A percentile compares a stretch with the other conserved stretches of the same genome.
Evolutionary conservation across 1,140 invertebrate species (phyloP).

Genomic region (Hylaeus volcanicus): DNA sequence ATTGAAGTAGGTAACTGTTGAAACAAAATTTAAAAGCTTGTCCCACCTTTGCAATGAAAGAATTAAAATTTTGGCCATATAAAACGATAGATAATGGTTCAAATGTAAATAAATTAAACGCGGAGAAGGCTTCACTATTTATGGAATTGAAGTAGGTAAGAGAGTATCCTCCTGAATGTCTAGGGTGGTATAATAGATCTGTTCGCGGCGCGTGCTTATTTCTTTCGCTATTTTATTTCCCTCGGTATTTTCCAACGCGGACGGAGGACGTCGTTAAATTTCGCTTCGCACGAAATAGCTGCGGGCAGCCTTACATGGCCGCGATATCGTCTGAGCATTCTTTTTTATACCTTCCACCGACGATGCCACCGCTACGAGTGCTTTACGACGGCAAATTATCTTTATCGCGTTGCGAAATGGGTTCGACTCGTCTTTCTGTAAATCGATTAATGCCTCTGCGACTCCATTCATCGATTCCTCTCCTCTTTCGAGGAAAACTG

Average conservation of each 20-base stretch:
- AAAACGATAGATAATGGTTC: too few relatives aligned
- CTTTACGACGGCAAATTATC: constrained; percentile 51
- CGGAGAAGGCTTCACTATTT: too few relatives aligned
- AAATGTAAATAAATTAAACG: too few relatives aligned
- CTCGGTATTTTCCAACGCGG: background rate
- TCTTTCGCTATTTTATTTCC: background rate
- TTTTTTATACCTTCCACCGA: constrained; percentile 30
- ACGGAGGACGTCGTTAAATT: constrained; percentile 7
- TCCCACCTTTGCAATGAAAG: too few relatives aligned
- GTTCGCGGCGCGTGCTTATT: background rate
- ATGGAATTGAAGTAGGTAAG: too few relatives aligned
- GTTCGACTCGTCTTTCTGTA: constrained; percentile 24
- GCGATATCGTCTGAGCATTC: constrained; percentile 44
- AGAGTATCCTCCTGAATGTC: too few relatives aligned
- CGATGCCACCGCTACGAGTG: constrained; percentile 26
- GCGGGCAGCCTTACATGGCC: constrained; percentile 18
- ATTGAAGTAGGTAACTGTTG: too few relatives aligned
- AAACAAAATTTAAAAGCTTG: too few relatives aligned
- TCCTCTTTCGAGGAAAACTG: background rate
- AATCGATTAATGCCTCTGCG: constrained; percentile 43
- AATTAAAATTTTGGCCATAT: too few relatives aligned
- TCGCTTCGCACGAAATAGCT: constrained; percentile 7
- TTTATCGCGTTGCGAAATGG: constrained; percentile 46
- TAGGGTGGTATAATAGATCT: background rate
- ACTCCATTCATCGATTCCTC: background rate